A percentile compares a stretch with the other conserved stretches of the same genome.
phyloP scores from a whole-genome alignment of 2,797 vertebrate species.

The Sebastiscus tertius region DNA sequence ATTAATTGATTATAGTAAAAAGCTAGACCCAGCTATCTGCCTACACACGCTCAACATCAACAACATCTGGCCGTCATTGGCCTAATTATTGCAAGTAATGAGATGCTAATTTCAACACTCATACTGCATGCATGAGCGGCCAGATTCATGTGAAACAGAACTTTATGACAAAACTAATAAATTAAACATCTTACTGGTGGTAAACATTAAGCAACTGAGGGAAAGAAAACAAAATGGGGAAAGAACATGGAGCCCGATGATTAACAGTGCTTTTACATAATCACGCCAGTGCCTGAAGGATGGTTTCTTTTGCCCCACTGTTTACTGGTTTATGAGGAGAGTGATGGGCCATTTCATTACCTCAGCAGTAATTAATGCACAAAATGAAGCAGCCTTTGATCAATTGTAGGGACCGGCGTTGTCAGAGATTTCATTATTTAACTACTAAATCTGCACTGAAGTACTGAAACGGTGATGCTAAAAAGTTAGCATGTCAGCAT shows the following conservation, averaged over 20 bases:
- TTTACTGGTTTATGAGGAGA: conserved; percentile 78
- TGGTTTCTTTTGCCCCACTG: conserved; percentile 70
- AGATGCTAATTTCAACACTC: conserved; percentile 94
- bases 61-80: conserved; percentile 90
- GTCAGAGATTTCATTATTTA: conserved; percentile 60
- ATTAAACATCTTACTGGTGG: conserved; percentile 86
- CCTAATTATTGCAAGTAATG: conserved; percentile 94
- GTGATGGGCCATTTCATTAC: conserved; percentile 80
- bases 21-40: conserved; percentile 76
- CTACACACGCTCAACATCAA: conserved; percentile 77
- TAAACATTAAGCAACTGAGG: conserved; percentile 82
- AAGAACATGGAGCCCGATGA: conserved; percentile 58
- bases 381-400: conserved; percentile 77
- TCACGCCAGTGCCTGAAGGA: conserved; percentile 70
- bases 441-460: conserved; percentile 32
- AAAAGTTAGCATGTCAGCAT: conserved; percentile 18
- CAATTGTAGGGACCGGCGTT: conserved; percentile 54
- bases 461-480: conserved; percentile 16
- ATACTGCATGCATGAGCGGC: conserved; percentile 89
- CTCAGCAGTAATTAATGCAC: conserved; percentile 74
- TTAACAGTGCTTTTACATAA: conserved; percentile 73
- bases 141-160: conserved; percentile 85
- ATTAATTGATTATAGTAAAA: conserved; percentile 78
- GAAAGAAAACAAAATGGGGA: conserved; percentile 69
- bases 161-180: conserved; percentile 88